Base-by-base conservation (phyloP, 2,888 invertebrate genomes). In the Andrena marginata region DNA sequence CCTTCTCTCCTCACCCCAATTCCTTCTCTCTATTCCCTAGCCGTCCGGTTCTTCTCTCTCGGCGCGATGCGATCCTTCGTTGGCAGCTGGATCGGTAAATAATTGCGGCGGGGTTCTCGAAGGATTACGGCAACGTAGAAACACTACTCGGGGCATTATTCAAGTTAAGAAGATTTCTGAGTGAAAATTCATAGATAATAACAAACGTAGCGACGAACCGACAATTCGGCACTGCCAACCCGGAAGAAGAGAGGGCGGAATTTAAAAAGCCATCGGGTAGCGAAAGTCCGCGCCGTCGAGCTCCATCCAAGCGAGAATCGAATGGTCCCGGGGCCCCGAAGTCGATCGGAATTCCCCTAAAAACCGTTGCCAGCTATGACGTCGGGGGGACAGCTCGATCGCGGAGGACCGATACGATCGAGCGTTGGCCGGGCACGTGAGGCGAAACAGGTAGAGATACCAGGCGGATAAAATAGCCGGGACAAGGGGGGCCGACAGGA, bases 401-500 rank as follows among this genome's bases (percentile, higher is more conserved):
- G 65, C 51, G 51, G 16, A 26, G 71, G 35, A n/a, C n/a, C 71
- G 82, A 67, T 64, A 59, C 56, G 49, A 13, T 23, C 23, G 67
- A 26, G 49, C 67, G 10, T 20, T 23, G 10, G 29, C 33, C 23
- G 59, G 68, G 79, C 80, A 74, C 73, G 63, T 67, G 79, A 70
- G 69, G 69, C 16, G 72, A 63, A 56, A 70, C 62, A 72, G 65
- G 74, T 63, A 68, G 72, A 86, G 84, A 81, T 76, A 77, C 73
- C 26, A 64, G 62, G 13, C 63, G 75, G 85, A 87, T 83, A 77
- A 80, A 84, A 84, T 69, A 74, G 77, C 69, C 75, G 80, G 80
- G 85, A 87, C 87, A 80, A 60, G 74, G 67, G 35, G 68, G 80
- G 62, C 56, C 76, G 78, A 71, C 73, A 48, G 73, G 74, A 20